Evolutionary conservation across 2,888 invertebrate species (phyloP).

Genomic region (Lomographa bimaculata): DNA sequence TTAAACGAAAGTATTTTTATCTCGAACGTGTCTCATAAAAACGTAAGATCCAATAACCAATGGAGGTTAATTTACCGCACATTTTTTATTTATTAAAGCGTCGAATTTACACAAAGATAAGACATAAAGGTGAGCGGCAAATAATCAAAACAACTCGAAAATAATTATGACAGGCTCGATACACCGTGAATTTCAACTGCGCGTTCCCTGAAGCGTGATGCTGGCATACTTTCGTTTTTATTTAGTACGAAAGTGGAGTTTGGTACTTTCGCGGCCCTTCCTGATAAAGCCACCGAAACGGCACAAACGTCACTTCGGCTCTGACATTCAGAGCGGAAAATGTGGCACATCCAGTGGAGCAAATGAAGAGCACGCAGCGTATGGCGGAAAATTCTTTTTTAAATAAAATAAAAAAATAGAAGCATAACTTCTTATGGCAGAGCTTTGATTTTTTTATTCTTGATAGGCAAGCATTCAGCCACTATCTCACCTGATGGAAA

Average conservation of each 20-base stretch:
- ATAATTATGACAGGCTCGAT: slow-evolving; percentile 21
- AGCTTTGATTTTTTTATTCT: too few relatives aligned
- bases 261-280: too few relatives aligned
- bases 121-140: slow-evolving; percentile 9
- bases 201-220: slow-evolving; percentile 29
- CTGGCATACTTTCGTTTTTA: slow-evolving; percentile 34
- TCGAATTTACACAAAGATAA: slow-evolving; percentile 15
- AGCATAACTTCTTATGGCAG: too few relatives aligned
- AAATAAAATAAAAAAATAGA: too few relatives aligned
- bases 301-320: slow-evolving; percentile 31
- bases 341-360: slow-evolving; percentile 25
- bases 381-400: too few relatives aligned
- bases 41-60: slow-evolving; percentile 3
- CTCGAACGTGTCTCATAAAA: too few relatives aligned
- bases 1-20: too few relatives aligned
- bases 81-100: slow-evolving; percentile 9
- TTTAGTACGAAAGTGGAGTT: slow-evolving; percentile 26
- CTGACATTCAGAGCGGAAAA: slow-evolving; percentile 44
- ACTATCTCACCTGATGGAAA: too few relatives aligned
- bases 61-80: slow-evolving; percentile 6
- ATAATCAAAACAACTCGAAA: slow-evolving; percentile 20
- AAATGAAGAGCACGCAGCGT: not conserved
- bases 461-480: too few relatives aligned
- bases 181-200: slow-evolving; percentile 10
- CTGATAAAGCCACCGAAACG: too few relatives aligned